Evolutionary conservation across 2,797 vertebrate genomes (phyloP), one percentile per base, ranked within the genome.

Genomic region (Neosalanx taihuensis): DNA sequence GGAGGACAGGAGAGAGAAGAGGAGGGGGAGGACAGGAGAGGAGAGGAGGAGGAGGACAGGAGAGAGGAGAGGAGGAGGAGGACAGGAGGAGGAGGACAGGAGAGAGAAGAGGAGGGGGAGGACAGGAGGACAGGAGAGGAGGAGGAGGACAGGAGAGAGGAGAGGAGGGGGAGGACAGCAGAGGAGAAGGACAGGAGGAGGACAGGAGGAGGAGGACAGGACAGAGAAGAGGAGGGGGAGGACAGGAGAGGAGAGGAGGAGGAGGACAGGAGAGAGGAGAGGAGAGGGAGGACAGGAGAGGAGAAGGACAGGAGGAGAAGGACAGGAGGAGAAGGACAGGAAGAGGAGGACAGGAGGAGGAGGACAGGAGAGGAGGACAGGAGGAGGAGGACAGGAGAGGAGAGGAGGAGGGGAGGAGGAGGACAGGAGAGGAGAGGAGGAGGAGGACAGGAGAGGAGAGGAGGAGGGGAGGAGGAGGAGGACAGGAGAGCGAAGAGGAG

Each of bases 71-170:
- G n/a, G 49, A 6, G 15, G 49, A 6, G 51, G 18, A n/a, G 12
- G 26, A n/a, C n/a, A 29, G 51, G 51, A 26, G 23, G 23, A 46
- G 4, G 10, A 41, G 15, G 29, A 33, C 4, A 33, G 2, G 33
- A 30, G 33, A 18, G 29, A n/a, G n/a, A n/a, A n/a, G 60, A 63
- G 31, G 18, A 2, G 33, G 61, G 13, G 13, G 17, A 30, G 33
- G 29, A 23, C 56, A 53, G 49, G 69, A 90, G n/a, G n/a, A n/a
- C n/a, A 37, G 5, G 63, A 5, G 18, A 35, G n/a, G 49, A 6
- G 15, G 49, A 6, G 51, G n/a, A n/a, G n/a, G n/a, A n/a, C n/a
- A n/a, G 51, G 18, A n/a, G 12, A n/a, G n/a, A n/a, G n/a, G n/a
- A n/a, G 26, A 29, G 51, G 51, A 26, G 23, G 23, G 2, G 4